Evolutionary conservation across 2,797 vertebrate genomes (phyloP).

Genomic region (Picus viridis): DNA sequence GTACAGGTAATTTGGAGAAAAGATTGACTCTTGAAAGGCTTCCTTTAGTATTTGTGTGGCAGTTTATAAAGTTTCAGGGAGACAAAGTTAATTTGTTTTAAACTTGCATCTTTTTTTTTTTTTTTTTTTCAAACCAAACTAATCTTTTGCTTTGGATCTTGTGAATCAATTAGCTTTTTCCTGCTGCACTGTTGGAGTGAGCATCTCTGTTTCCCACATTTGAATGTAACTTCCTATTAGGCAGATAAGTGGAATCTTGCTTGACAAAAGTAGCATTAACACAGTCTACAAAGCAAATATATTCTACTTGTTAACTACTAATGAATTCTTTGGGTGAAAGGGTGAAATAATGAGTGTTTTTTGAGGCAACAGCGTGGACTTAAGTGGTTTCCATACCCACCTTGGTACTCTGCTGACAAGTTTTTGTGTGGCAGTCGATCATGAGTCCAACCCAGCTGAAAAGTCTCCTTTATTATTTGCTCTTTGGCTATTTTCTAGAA

Average conservation of each 20-base stretch:
- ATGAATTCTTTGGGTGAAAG: neutral
- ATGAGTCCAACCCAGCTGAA: neutral
- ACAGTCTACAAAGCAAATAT: neutral
- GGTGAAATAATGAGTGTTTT: neutral
- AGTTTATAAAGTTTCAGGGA: neutral
- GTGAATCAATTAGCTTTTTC: neutral
- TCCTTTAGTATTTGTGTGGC: neutral
- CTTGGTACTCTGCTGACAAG: neutral
- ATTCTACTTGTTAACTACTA: neutral
- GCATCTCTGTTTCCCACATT: neutral
- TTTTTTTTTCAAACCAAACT: neutral
- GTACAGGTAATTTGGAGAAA: neutral
- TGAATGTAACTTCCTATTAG: accelerated
- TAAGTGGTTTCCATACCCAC: neutral
- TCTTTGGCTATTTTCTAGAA: neutral
- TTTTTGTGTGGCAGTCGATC: neutral
- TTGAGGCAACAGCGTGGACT: neutral
- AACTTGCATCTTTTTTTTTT: neutral
- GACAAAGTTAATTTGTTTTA: neutral
- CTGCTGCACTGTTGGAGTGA: neutral
- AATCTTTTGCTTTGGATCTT: accelerated
- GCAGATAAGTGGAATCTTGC: neutral
- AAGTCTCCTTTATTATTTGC: accelerated
- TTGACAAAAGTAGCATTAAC: neutral
- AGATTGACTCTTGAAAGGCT: neutral